Conservation (phyloP, 2,797 vertebrate genomes). For the Sorex maritimensis region DNA sequence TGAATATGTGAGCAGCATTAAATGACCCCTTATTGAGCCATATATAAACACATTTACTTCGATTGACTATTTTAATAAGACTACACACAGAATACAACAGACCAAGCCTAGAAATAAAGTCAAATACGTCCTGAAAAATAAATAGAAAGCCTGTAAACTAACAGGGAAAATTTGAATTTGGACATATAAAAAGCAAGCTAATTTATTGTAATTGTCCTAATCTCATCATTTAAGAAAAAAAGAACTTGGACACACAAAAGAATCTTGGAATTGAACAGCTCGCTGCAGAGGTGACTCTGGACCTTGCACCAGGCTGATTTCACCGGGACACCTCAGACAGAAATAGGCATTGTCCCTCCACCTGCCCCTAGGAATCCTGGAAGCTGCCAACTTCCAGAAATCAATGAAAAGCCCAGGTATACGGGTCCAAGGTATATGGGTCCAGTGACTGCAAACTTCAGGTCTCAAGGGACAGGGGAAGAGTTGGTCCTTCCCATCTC, state of each 20-base stretch:
- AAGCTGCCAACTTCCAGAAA: no score
- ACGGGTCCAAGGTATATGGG: no score
- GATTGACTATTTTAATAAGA: conserved; percentile 46
- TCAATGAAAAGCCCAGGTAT: no score
- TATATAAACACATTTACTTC: background rate
- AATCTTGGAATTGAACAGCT: no score
- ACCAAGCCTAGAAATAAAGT: background rate
- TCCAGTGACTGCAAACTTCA: no score
- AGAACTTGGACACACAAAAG: background rate
- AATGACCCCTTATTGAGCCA: background rate
- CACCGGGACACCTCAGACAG: no score
- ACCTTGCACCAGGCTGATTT: no score
- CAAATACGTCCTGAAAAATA: background rate
- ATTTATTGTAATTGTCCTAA: conserved; percentile 21
- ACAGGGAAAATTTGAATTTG: background rate
- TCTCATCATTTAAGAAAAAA: conserved; percentile 32
- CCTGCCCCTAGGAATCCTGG: no score
- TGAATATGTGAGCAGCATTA: background rate
- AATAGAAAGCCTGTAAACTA: background rate
- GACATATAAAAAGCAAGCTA: background rate
- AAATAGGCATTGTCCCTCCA: no score
- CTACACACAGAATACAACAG: background rate
- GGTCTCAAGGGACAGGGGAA: no score
- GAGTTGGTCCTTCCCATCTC: no score
- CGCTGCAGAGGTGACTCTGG: no score